Evolutionary conservation across 1,140 invertebrate species (phyloP), one percentile per base, ranked within the genome.

Genomic region (Phymastichus coffea): DNA sequence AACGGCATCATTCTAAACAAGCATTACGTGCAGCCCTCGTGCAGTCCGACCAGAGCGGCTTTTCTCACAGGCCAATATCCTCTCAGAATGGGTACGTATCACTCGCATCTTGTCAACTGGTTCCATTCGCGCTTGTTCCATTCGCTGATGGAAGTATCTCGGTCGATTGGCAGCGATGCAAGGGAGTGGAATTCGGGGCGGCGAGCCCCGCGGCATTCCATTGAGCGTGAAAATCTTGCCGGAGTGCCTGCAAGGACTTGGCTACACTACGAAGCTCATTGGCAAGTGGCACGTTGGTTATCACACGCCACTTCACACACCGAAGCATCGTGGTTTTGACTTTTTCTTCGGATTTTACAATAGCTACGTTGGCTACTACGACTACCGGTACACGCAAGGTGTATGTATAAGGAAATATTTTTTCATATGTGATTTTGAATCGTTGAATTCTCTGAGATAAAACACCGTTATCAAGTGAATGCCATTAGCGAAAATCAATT

Each of bases 281-380:
- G 88, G 89, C 23, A 91, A 90, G 77, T 89, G 87, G 87, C 85
- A 88, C 61, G 70, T 87, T 23, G 87, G 87, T 0, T 84, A 83
- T 64, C 83, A 82, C 43, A 80, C 80, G n/a, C 79, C 74, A 51
- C 80, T 83, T 28, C 84, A 87, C 52, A 84, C 83, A 2, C 88
- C 88, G 2, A 80, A 81, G 8, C 69, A 78, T 26, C 74, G 87
- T 44, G 88, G 88, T 2, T 89, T 89, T 65, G 85, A 89, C 62
- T 81, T 82, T 14, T 84, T 86, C 73, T 74, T 87, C 23, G 87
- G 88, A 3, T 87, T 83, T 66, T 87, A 82, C 66, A 84, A 83
- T 44, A 86, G 85, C 14, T 82, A 82, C 51, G 81, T 84, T 22
- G 82, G 83, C 63, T 88, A 89, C 68, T 88, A 83, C 62, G 83